Evolutionary conservation across 2,888 invertebrate genomes (phyloP).

Genomic region (Pseudococcus viburni): DNA sequence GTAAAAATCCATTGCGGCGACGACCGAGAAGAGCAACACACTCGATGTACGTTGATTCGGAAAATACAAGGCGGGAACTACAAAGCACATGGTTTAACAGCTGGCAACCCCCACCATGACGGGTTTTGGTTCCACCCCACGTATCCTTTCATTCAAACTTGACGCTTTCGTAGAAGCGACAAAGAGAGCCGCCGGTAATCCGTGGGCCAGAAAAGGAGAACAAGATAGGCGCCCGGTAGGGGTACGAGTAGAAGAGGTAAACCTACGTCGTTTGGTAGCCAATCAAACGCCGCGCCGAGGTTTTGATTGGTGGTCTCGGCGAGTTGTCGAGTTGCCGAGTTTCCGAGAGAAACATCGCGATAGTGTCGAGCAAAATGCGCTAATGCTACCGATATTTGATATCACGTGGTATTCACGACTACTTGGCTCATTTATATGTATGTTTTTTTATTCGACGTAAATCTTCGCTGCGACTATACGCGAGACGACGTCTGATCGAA

Average conservation of each 20-base stretch:
- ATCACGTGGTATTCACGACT: slow-evolving; percentile 64
- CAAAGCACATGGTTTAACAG: slow-evolving; percentile 57
- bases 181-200: not conserved
- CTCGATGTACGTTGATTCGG: slow-evolving; percentile 10
- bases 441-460: slow-evolving; percentile 44
- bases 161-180: slow-evolving; percentile 19
- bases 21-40: slow-evolving; percentile 3
- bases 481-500: not conserved
- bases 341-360: slow-evolving; percentile 45
- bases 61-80: slow-evolving; percentile 56
- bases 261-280: slow-evolving; percentile 38
- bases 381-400: slow-evolving; percentile 64
- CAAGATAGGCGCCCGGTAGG: not conserved
- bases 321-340: slow-evolving; percentile 62
- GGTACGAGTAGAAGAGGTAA: slow-evolving; percentile 42
- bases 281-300: slow-evolving; percentile 2
- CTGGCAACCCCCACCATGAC: slow-evolving; percentile 23
- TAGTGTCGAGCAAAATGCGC: slow-evolving; percentile 61
- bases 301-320: slow-evolving; percentile 56
- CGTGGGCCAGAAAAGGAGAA: not conserved
- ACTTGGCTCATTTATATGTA: slow-evolving; percentile 54
- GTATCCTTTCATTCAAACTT: slow-evolving; percentile 43
- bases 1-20: not conserved
- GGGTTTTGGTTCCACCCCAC: slow-evolving; percentile 23
- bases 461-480: slow-evolving; percentile 44